These are phyloP conservation scores for Anthophora plumipes DNA, from an alignment of 2,888 invertebrate species.

Conservation along the genomic window DNA sequence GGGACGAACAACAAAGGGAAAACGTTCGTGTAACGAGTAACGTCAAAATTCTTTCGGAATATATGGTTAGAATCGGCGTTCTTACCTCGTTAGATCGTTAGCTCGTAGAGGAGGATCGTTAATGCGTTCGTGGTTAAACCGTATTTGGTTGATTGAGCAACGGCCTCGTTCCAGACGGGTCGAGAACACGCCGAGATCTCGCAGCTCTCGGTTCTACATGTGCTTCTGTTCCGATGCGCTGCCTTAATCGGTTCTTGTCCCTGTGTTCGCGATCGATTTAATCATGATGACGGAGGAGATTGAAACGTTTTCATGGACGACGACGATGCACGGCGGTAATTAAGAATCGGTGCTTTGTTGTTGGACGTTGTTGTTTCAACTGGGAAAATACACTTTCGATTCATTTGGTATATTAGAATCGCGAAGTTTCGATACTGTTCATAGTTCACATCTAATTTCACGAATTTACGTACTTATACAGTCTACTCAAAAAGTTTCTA, in stretches of 20 bases:
- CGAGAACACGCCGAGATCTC: constrained; percentile 37
- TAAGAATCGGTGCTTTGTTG: neutral
- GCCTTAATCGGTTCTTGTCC: constrained; percentile 42
- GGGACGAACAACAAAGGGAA: constrained; percentile 5
- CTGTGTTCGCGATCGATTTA: constrained; percentile 46
- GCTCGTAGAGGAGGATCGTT: constrained; percentile 62
- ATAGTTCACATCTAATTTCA: too few species aligned
- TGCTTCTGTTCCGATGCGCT: constrained; percentile 17
- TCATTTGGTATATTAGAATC: neutral
- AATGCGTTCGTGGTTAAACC: constrained; percentile 53
- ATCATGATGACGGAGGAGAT: constrained; percentile 47
- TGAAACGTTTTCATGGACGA: constrained; percentile 43
- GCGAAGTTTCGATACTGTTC: neutral
- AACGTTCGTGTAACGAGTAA: constrained; percentile 5
- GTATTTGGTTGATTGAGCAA: constrained; percentile 75
- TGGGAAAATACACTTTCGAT: neutral
- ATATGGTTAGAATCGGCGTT: constrained; percentile 10
- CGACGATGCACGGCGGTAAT: neutral
- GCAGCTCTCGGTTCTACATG: constrained; percentile 8
- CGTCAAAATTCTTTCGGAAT: constrained; percentile 39
- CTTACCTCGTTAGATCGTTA: constrained; percentile 55
- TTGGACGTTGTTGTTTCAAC: too few species aligned
- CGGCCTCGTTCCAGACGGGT: constrained; percentile 66
- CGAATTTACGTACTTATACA: too few species aligned
- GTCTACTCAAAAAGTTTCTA: too few species aligned